Base-by-base conservation (phyloP, 92 coral and sea anemone species). In the Zoanthus solanderi region DNA sequence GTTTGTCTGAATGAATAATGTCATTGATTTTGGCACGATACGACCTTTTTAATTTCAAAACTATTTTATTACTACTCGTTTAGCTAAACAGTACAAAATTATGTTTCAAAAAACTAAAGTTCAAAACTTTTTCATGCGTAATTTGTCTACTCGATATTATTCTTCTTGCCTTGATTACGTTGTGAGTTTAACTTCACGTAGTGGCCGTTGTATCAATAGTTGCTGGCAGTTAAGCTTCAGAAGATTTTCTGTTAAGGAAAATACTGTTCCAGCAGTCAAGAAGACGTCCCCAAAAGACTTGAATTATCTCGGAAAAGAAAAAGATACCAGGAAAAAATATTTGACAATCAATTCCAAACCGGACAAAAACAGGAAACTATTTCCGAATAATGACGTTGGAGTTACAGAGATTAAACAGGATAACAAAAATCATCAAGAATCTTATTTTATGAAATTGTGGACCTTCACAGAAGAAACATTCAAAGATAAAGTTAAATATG, bases 401-500 rank as follows among this genome's bases (percentile, higher is more conserved):
- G 72, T 92, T 7, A 90, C 79, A 23, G 90, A 87, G 67, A 76
- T 65, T 45, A 84, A 86, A 85, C 87, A 84, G 46, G 52, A 30
- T n/a, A 88, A 79, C 48, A 77, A 81, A 46, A 50, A 30, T 23
- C 92, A 89, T 42, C 84, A 92, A 54, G 98, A 93, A 72, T 76
- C 63, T 17, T 93, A 95, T 48, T 95, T 95, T 65, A 90, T 95
- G 94, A 90, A 93, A 71, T 63, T 95, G 80, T 95, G 98, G 98
- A 84, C 80, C 28, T 73, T 88, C 9, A 78, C 98, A 14, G 98
- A 95, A 74, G 90, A 83, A 2, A 77, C 89, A 63, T 86, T 91
- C 34, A 92, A 78, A 65, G 88, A 85, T 65, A 78, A 83, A 46
- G 68, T 93, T 42, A 68, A 83, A 15, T 89, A 79, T 34, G 87